These are phyloP conservation scores for Acipenser transmontanus DNA, from an alignment of 2,797 vertebrate genomes.

Conservation along the genomic window DNA sequence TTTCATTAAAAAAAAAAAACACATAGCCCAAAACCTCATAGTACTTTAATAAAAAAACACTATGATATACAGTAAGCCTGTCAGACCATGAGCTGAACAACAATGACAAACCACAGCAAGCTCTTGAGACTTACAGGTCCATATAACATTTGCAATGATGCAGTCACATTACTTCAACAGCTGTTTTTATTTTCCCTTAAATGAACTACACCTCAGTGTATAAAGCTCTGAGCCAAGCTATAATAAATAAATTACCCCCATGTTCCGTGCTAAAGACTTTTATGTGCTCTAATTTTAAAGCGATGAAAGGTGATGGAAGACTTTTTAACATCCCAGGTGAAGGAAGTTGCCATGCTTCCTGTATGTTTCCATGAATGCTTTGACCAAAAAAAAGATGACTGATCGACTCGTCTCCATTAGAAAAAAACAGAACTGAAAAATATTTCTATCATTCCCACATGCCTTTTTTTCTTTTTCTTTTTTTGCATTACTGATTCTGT, in stretches of 20 bases:
- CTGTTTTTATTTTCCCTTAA: conserved; percentile 34
- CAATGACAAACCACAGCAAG: conserved; percentile 16
- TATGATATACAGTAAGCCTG: neutral
- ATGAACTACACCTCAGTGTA: conserved; percentile 31
- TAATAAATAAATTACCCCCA: conserved; percentile 36
- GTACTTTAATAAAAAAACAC: too few relatives aligned
- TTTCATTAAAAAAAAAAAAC: too few relatives aligned
- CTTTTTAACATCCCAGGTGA: conserved; percentile 10
- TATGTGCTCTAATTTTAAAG: conserved; percentile 32
- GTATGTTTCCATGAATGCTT: conserved; percentile 1
- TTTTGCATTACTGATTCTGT: neutral
- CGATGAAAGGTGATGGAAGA: conserved; percentile 22
- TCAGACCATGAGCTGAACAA: conserved; percentile 16
- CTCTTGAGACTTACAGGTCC: conserved; percentile 20
- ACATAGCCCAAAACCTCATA: too few relatives aligned
- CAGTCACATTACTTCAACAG: conserved; percentile 25
- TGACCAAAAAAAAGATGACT: too few relatives aligned
- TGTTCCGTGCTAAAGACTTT: conserved; percentile 26
- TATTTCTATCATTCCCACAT: neutral
- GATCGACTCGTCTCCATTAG: too few relatives aligned
- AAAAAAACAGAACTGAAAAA: too few relatives aligned
- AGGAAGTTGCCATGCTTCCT: conserved; percentile 17
- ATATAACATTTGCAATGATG: conserved; percentile 20
- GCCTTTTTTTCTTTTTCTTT: neutral
- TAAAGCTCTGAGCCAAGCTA: conserved; percentile 24